Evolutionary conservation across 1,140 invertebrate species (phyloP).

Genomic region (Drosophila takahashii): DNA sequence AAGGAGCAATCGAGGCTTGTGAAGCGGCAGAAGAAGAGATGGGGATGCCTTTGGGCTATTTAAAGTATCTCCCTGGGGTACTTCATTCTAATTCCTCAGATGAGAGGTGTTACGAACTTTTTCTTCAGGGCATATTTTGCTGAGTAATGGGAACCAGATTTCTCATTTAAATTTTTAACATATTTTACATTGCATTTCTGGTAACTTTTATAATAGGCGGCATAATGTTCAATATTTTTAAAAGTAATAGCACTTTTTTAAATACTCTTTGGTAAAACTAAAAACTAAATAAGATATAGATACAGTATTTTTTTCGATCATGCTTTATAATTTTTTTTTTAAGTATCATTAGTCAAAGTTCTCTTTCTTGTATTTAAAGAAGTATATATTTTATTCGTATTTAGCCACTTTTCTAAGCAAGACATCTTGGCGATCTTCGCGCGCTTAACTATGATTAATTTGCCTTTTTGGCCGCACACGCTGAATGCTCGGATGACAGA

Average conservation of each 20-base stretch:
- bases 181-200: neutral
- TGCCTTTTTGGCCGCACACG: constrained; percentile 40
- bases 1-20: constrained; percentile 20
- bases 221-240: neutral
- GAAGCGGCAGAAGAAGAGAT: constrained; percentile 11
- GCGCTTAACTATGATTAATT: constrained; percentile 31
- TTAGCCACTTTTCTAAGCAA: neutral
- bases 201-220: neutral
- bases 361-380: neutral
- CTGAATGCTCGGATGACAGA: constrained; percentile 24
- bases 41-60: constrained; percentile 20
- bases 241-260: neutral
- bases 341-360: no score
- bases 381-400: constrained; percentile 1
- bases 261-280: neutral
- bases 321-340: no score
- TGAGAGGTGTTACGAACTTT: neutral
- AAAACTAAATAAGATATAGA: no score
- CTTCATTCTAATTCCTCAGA: constrained; percentile 4
- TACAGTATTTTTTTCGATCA: no score
- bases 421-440: neutral
- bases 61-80: constrained; percentile 1
- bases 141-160: constrained; percentile 2
- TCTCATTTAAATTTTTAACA: neutral
- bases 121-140: neutral